Base-by-base conservation (phyloP, 1,140 invertebrate genomes). In the Hycleus cichorii region DNA sequence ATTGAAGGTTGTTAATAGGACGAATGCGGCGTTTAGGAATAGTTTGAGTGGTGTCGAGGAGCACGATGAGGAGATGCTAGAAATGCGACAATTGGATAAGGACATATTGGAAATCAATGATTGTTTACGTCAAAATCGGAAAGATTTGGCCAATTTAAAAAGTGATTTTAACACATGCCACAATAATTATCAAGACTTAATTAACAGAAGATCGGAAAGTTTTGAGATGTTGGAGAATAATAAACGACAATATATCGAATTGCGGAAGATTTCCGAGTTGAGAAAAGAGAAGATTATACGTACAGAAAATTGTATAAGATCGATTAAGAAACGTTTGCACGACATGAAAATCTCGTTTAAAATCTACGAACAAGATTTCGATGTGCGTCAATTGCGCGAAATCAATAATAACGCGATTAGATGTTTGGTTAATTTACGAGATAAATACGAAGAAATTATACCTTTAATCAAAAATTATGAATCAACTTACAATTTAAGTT, bases 1-100 rank as follows among this genome's bases (percentile, higher is more conserved):
- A 9, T 67, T 89, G 57, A 80, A 81, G 32, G 72, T 88, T 4
- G 76, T 88, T 7, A 85, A 84, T 68, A 71, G 77, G n/a, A 81
- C 84, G 46, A 88, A 89, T 66, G 71, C 71, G 9, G 81, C 81
- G 61, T 86, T 81, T 64, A 77, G 81, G 63, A 72, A 75, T 25
- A 83, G 77, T 69, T 69, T 84, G 24, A 66, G 74, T 4, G 63
- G 76, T 38, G 71, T 83, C 1, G 71, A 78, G 7, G 73, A 80
- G 0, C 70, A 80, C 32, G 76, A 77, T 80, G 58, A 59, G 11
- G 65, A 71, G 62, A 47, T 64, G 8, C 26, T 59, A 42, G 68
- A 69, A 58, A 65, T 65, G 62, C 64, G 66, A 57, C 42, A 27
- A 18, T 25, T 76, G 11, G 69, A 74, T 12, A 65, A 67, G 4